Conservation (phyloP, 2,113 vertebrate genomes). For the Tinamus guttatus region DNA sequence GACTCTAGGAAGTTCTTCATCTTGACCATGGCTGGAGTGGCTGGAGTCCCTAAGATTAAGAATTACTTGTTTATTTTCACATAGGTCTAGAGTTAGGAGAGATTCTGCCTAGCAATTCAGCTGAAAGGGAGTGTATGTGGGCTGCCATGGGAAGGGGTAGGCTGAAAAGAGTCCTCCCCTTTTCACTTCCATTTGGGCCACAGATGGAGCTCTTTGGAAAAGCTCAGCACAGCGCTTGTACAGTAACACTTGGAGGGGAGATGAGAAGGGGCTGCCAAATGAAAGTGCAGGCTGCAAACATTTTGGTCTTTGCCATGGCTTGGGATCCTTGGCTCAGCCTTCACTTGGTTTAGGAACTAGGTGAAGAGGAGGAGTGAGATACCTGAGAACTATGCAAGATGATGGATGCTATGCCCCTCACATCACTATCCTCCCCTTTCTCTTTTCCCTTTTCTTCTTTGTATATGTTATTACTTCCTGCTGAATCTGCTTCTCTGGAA, state of each 20-base stretch:
- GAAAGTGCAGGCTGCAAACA: neutral
- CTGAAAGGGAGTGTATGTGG: neutral
- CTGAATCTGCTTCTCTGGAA: neutral
- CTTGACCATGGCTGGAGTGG: neutral
- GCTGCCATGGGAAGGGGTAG: neutral
- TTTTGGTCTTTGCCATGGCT: neutral
- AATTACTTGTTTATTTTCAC: neutral
- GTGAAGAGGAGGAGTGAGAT: neutral
- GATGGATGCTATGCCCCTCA: neutral
- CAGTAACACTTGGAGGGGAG: neutral
- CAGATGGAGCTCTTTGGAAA: neutral
- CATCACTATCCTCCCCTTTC: too few relatives aligned
- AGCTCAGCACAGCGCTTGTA: neutral
- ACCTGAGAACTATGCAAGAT: neutral
- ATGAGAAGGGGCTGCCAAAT: neutral
- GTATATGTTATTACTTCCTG: neutral
- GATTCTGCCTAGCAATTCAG: neutral
- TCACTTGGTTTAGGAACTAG: neutral
- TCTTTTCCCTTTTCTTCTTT: neutral
- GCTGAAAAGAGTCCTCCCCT: neutral
- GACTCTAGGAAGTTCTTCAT: neutral
- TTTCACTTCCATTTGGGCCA: neutral
- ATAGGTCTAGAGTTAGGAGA: neutral
- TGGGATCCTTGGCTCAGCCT: neutral
- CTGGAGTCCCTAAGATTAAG: neutral